Percentiles rank a stretch among this genome's conserved stretches.
phyloP scores from a whole-genome alignment of 2,888 invertebrate genomes.

The Hoplodrina ambigua region DNA sequence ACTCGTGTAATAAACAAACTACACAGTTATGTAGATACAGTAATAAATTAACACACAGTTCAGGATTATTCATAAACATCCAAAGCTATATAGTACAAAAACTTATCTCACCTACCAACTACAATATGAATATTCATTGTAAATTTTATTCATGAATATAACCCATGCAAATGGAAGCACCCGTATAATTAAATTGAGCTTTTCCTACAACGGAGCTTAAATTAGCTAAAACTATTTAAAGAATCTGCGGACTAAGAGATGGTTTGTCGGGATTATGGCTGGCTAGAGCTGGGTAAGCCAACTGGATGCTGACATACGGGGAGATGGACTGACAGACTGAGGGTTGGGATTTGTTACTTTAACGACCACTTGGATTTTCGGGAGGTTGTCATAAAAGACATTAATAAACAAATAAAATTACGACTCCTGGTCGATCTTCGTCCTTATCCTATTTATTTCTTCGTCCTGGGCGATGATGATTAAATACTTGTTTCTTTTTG shows the following conservation, averaged over 20 bases:
- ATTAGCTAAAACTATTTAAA: constrained; percentile 72
- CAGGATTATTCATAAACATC: constrained; percentile 52
- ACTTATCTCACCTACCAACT: constrained; percentile 55
- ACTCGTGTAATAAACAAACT: constrained; percentile 31
- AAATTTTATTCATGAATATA: constrained; percentile 60
- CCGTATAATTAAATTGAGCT: constrained; percentile 69
- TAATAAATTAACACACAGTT: constrained; percentile 43
- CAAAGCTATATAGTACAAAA: constrained; percentile 48
- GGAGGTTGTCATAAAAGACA: too few species aligned
- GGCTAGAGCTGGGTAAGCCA: constrained; percentile 24
- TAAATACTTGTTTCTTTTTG: too few species aligned
- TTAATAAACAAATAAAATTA: too few species aligned
- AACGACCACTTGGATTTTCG: neutral
- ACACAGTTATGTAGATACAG: constrained; percentile 4
- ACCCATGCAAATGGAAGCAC: constrained; percentile 60
- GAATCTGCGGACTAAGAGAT: constrained; percentile 60
- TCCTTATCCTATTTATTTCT: too few species aligned
- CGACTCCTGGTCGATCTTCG: too few species aligned
- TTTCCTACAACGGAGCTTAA: constrained; percentile 61
- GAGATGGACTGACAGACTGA: neutral
- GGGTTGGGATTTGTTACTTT: neutral
- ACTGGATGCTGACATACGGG: constrained; percentile 30
- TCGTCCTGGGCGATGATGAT: too few species aligned
- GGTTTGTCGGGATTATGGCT: constrained; percentile 36
- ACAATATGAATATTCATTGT: constrained; percentile 62